phyloP scores from a whole-genome alignment of 2,888 invertebrate species.

The Drosophila dives region DNA sequence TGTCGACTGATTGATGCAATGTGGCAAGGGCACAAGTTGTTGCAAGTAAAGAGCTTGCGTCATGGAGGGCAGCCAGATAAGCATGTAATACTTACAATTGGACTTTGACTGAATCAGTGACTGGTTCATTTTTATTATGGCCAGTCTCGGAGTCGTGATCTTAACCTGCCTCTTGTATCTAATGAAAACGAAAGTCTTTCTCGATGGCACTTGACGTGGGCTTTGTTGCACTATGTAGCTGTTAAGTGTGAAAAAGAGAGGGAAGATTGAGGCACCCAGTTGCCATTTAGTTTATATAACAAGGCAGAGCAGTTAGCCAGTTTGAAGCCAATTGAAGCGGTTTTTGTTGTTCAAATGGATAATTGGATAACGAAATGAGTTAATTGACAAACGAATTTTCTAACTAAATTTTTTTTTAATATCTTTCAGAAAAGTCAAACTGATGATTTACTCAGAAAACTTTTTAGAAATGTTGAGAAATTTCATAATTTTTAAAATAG shows the following conservation, averaged over 20 bases:
- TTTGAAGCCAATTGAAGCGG: conserved; percentile 37
- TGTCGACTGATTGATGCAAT: conserved; percentile 71
- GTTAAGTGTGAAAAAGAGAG: conserved; percentile 6
- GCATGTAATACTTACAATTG: conserved; percentile 22
- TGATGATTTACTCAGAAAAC: background rate
- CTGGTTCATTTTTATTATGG: conserved; percentile 28
- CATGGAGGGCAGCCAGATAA: background rate
- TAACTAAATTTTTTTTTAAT: background rate
- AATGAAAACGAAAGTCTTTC: conserved; percentile 70
- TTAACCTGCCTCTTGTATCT: conserved; percentile 8
- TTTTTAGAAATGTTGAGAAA: too few relatives aligned
- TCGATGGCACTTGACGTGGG: conserved; percentile 58
- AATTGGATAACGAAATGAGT: conserved; percentile 54
- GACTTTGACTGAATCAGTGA: conserved; percentile 30
- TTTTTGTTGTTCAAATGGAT: conserved; percentile 43
- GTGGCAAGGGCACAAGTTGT: conserved; percentile 66
- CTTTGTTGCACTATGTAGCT: conserved; percentile 15
- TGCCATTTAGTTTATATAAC: conserved; percentile 34
- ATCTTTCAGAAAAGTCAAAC: background rate
- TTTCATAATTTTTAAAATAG: too few relatives aligned
- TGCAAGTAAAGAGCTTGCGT: conserved; percentile 51
- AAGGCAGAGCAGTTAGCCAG: conserved; percentile 19
- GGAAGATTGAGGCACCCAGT: background rate
- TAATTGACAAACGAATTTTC: conserved; percentile 29
- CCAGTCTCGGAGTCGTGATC: conserved; percentile 12